Conservation (phyloP, 2,797 vertebrate species). For the Linurgus olivaceus region DNA sequence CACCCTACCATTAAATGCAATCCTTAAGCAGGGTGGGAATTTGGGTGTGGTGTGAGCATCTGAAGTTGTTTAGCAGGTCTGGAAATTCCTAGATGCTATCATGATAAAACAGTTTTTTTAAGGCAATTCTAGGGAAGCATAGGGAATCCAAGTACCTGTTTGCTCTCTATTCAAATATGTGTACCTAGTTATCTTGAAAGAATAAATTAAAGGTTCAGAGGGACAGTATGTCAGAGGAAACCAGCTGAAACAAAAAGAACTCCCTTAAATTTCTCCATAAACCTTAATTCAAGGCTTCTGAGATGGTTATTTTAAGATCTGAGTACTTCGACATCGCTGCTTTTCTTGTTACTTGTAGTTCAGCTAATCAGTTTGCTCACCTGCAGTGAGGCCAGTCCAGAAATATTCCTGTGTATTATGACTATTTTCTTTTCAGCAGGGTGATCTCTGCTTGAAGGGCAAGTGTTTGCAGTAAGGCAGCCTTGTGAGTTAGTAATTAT, state of each 20-base stretch:
- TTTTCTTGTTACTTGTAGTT: background rate
- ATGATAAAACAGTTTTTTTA: background rate
- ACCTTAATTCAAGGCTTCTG: background rate
- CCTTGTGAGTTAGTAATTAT: background rate
- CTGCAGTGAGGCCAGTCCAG: background rate
- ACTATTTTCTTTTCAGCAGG: background rate
- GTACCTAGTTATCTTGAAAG: background rate
- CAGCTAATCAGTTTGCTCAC: background rate
- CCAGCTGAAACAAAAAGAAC: background rate
- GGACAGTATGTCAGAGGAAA: background rate
- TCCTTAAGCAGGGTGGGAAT: rapidly evolving
- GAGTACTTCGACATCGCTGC: background rate
- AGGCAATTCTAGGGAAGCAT: background rate
- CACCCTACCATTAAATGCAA: background rate
- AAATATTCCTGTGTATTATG: background rate
- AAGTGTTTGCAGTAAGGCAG: background rate
- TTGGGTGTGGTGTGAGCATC: background rate
- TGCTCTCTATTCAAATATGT: background rate
- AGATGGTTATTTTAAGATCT: background rate
- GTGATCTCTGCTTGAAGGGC: background rate
- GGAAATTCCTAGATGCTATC: background rate
- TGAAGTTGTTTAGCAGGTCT: background rate
- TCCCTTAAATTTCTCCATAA: background rate
- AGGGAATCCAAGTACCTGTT: background rate
- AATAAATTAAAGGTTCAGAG: background rate